phyloP scores from a whole-genome alignment of 2,888 invertebrate genomes.

The Malthinus flaveolus region DNA sequence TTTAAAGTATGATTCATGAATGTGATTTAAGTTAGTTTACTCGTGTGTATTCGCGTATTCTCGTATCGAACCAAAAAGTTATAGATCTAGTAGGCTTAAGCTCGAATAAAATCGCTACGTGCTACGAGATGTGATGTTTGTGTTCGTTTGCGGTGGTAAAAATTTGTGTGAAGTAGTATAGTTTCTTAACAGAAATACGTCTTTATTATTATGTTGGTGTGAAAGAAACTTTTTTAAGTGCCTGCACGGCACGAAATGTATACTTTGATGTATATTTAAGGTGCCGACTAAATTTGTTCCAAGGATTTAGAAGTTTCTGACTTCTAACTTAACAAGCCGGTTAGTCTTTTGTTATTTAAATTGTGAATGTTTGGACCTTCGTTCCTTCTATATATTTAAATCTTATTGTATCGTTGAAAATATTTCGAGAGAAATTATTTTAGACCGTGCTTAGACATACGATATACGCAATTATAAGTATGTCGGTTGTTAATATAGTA shows the following conservation, averaged over 20 bases:
- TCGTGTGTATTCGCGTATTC: conserved; percentile 12
- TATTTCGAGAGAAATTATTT: too few species aligned
- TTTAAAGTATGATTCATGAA: conserved; percentile 21
- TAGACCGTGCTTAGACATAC: too few species aligned
- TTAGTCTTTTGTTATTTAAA: too few species aligned
- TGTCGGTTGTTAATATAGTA: too few species aligned
- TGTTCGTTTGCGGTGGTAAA: conserved; percentile 7
- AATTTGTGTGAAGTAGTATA: not conserved
- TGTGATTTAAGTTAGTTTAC: conserved; percentile 10
- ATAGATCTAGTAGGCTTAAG: conserved; percentile 1
- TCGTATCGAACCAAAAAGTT: conserved; percentile 8
- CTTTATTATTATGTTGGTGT: too few species aligned
- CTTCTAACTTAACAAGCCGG: too few species aligned
- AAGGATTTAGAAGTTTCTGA: too few species aligned
- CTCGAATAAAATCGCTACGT: conserved; percentile 18
- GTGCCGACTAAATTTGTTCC: not conserved
- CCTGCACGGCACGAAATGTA: not conserved
- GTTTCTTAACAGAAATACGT: too few species aligned
- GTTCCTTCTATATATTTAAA: too few species aligned
- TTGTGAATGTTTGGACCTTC: too few species aligned
- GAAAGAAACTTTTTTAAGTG: not conserved
- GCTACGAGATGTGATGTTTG: conserved; percentile 8
- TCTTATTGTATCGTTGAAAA: too few species aligned
- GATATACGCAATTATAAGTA: too few species aligned
- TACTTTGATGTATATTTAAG: not conserved